Evolutionary conservation across 2,797 vertebrate species (phyloP).

Genomic region (Oreonectes daqikongensis): DNA sequence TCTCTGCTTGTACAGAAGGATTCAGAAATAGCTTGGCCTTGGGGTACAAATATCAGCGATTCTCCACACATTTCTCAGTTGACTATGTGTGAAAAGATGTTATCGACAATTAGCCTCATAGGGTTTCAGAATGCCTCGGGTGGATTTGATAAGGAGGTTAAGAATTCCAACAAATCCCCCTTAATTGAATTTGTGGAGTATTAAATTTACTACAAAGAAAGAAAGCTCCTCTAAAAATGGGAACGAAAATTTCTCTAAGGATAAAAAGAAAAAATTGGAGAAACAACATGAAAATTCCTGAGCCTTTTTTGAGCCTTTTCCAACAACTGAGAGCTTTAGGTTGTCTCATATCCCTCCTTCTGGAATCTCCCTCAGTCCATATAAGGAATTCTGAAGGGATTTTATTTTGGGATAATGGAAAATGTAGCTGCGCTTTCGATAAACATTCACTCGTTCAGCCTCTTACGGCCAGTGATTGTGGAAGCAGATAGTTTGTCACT

Average conservation of each 20-base stretch:
- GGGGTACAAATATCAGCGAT: slow-evolving; percentile 6
- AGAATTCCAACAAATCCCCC: slow-evolving; percentile 9
- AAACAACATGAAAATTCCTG: slow-evolving; percentile 56
- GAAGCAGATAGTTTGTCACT: slow-evolving; percentile 70
- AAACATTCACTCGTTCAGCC: slow-evolving; percentile 76
- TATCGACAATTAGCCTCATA: slow-evolving; percentile 23
- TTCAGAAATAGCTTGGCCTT: not conserved
- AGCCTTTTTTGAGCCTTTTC: slow-evolving; percentile 53
- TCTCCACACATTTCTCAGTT: slow-evolving; percentile 21
- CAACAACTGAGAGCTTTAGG: slow-evolving; percentile 69
- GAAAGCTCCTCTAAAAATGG: slow-evolving; percentile 25
- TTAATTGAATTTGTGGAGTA: slow-evolving; percentile 48
- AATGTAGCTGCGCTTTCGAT: slow-evolving; percentile 75
- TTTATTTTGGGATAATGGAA: slow-evolving; percentile 81
- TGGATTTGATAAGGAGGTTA: slow-evolving; percentile 35
- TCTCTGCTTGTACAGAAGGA: not conserved
- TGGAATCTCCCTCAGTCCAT: slow-evolving; percentile 81
- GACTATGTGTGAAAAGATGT: slow-evolving; percentile 27
- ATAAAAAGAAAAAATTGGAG: slow-evolving; percentile 29
- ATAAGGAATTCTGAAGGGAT: slow-evolving; percentile 81
- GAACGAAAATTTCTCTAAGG: slow-evolving; percentile 17
- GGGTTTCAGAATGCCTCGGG: slow-evolving; percentile 7
- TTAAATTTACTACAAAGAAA: slow-evolving; percentile 41
- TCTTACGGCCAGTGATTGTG: slow-evolving; percentile 68
- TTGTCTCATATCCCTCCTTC: slow-evolving; percentile 71